A percentile compares a stretch with the other conserved stretches of the same genome.
These are phyloP conservation scores for Perca schrenkii DNA, from an alignment of 2,113 vertebrate species.

Conservation along the genomic window DNA sequence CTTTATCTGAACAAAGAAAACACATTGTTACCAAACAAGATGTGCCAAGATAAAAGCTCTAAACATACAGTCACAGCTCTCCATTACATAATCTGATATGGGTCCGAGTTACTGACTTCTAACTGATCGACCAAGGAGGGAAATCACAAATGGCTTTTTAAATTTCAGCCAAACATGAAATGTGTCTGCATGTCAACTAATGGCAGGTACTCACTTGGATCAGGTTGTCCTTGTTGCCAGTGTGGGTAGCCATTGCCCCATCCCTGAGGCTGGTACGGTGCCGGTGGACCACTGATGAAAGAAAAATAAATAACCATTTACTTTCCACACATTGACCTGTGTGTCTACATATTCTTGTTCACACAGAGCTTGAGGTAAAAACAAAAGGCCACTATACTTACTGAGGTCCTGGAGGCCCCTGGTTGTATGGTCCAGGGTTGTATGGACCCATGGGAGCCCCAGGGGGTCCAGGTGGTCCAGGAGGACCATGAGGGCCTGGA, in stretches of 20 bases:
- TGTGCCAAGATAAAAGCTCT: neutral
- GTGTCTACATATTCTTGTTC: accelerated
- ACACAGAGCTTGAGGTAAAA: neutral
- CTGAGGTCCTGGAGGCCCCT: slow-evolving; percentile 97
- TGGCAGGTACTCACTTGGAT: slow-evolving; percentile 90
- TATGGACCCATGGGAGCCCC: slow-evolving; percentile 96
- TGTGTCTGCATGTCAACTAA: neutral
- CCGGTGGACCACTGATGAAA: slow-evolving; percentile 91
- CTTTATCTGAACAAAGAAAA: slow-evolving; percentile 88
- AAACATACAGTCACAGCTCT: neutral
- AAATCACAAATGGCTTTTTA: neutral
- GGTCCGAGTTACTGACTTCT: neutral
- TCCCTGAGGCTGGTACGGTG: slow-evolving; percentile 96
- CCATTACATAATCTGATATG: neutral
- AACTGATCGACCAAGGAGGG: neutral
- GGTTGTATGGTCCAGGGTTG: slow-evolving; percentile 96
- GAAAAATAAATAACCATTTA: slow-evolving; percentile 1
- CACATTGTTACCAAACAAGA: neutral
- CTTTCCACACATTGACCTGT: neutral
- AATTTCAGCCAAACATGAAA: neutral
- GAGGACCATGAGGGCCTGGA: slow-evolving; percentile 94
- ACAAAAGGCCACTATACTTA: slow-evolving; percentile 79
- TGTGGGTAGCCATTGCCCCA: slow-evolving; percentile 98
- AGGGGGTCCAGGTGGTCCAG: slow-evolving; percentile 92
- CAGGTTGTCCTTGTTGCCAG: slow-evolving; percentile 97